phyloP scores from a whole-genome alignment of 2,797 vertebrate genomes.

The Discoglossus pictus region DNA sequence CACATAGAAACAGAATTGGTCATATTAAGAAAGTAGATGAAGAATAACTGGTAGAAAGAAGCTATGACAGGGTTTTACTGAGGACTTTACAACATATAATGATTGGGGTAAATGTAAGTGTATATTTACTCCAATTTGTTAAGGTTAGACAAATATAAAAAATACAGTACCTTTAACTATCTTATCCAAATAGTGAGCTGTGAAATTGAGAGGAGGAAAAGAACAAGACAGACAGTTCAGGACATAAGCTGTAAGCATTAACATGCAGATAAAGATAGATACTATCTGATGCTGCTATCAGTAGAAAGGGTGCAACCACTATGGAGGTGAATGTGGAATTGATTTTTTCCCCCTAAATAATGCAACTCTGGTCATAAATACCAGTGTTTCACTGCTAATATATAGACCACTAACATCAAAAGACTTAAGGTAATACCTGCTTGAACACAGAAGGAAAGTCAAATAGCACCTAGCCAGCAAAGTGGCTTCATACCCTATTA shows the following conservation, averaged over 20 bases:
- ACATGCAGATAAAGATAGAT: slow-evolving; percentile 74
- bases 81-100: slow-evolving; percentile 33
- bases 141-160: slow-evolving; percentile 67
- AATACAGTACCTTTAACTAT: slow-evolving; percentile 96
- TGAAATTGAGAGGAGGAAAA: slow-evolving; percentile 68
- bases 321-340: too few relatives aligned
- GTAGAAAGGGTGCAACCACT: slow-evolving; percentile 52
- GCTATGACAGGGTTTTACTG: slow-evolving; percentile 21
- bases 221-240: slow-evolving; percentile 85
- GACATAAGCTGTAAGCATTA: slow-evolving; percentile 70
- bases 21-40: slow-evolving; percentile 24
- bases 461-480: too few relatives aligned
- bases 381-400: too few relatives aligned
- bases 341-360: too few relatives aligned
- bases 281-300: slow-evolving; percentile 63
- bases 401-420: too few relatives aligned
- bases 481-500: too few relatives aligned
- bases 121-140: slow-evolving; percentile 39
- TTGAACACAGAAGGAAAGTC: too few relatives aligned
- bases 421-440: too few relatives aligned
- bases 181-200: slow-evolving; percentile 95
- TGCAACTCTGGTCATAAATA: too few relatives aligned
- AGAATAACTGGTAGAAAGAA: slow-evolving; percentile 10
- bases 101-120: slow-evolving; percentile 38
- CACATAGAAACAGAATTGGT: slow-evolving; percentile 42